phyloP scores from a whole-genome alignment of 1,140 invertebrate genomes.

The Tetramorium parvispinum region DNA sequence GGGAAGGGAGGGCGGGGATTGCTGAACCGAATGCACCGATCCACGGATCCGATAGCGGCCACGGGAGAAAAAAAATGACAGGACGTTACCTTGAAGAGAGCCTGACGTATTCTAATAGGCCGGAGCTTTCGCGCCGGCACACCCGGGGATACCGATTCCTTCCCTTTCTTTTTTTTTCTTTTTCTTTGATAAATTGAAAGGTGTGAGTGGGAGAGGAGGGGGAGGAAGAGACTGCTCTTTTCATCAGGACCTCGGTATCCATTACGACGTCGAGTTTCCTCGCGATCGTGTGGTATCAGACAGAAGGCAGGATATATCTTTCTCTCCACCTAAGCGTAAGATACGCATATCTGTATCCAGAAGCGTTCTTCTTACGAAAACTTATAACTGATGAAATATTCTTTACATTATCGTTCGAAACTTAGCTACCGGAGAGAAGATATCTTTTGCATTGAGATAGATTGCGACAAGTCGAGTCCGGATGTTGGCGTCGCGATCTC shows the following conservation, averaged over 20 bases:
- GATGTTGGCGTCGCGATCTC: not conserved
- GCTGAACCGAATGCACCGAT: constrained; percentile 67
- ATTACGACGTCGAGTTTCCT: constrained; percentile 25
- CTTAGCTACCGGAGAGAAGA: not conserved
- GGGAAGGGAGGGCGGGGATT: not conserved
- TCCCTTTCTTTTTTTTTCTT: not conserved
- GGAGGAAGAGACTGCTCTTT: constrained; percentile 30
- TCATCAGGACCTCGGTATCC: constrained; percentile 42
- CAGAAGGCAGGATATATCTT: not conserved
- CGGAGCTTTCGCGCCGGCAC: constrained; percentile 69
- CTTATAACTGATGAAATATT: not conserved
- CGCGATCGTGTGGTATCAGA: not conserved
- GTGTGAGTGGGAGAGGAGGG: not conserved
- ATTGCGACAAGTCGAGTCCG: not conserved
- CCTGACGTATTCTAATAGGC: constrained; percentile 78
- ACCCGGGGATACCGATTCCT: constrained; percentile 43
- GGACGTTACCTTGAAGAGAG: constrained; percentile 63
- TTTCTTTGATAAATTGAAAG: constrained; percentile 27
- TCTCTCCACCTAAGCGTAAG: not conserved
- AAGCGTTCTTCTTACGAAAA: not conserved
- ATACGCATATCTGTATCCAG: not conserved
- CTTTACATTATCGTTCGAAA: not conserved
- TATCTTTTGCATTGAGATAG: not conserved
- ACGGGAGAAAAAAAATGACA: constrained; percentile 54
- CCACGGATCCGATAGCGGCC: constrained; percentile 64